phyloP scores from a whole-genome alignment of 2,797 vertebrate species.

The Chloroceryle amazona region DNA sequence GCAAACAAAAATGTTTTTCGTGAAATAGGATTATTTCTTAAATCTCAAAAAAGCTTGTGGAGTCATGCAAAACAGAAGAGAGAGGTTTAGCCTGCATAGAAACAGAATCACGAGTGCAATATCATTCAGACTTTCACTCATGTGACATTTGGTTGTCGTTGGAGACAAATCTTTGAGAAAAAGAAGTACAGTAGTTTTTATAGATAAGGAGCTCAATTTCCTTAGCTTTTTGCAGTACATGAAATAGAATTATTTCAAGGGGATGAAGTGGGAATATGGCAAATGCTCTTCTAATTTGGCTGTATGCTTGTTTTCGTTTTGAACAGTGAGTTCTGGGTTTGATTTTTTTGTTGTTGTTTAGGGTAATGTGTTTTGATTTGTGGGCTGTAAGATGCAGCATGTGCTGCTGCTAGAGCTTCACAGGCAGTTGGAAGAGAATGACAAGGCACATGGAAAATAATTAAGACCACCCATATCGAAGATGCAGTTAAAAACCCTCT shows the following conservation, averaged over 20 bases:
- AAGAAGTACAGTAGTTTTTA: slow-evolving; percentile 65
- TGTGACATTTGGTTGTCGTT: slow-evolving; percentile 71
- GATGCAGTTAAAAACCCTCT: background rate
- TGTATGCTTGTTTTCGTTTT: background rate
- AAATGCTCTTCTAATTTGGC: background rate
- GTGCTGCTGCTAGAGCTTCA: background rate
- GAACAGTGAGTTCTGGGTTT: background rate
- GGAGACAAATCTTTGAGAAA: slow-evolving; percentile 73
- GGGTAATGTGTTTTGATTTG: background rate
- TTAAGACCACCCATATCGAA: background rate
- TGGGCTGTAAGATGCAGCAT: background rate
- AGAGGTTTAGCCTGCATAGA: slow-evolving; percentile 76
- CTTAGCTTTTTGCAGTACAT: slow-evolving; percentile 30
- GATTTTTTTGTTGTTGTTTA: background rate
- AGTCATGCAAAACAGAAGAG: slow-evolving; percentile 75
- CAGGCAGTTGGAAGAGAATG: background rate
- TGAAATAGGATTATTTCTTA: slow-evolving; percentile 84
- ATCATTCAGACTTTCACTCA: slow-evolving; percentile 69
- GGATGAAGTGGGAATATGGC: background rate
- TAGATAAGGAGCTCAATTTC: slow-evolving; percentile 57
- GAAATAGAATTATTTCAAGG: slow-evolving; percentile 35
- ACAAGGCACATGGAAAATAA: background rate
- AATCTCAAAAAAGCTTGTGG: slow-evolving; percentile 80
- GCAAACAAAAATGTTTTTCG: slow-evolving; percentile 78
- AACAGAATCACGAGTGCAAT: slow-evolving; percentile 80